These are phyloP conservation scores for Sinelater perroti DNA, from an alignment of 2,888 invertebrate genomes.

Conservation along the genomic window DNA sequence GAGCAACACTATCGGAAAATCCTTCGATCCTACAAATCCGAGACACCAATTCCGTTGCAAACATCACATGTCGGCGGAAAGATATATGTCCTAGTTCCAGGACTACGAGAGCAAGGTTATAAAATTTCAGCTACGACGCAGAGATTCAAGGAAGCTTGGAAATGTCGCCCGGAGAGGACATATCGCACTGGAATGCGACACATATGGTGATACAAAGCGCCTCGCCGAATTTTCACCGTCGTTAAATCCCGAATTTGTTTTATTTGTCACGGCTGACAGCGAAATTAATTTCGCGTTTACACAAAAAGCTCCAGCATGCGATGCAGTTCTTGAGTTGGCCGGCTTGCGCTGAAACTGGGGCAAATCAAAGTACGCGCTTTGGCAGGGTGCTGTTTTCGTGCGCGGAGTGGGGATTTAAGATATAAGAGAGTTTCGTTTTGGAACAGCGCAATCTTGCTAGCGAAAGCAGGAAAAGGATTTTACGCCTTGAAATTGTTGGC, in stretches of 20 bases:
- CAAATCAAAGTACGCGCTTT: no score
- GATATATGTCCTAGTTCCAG: constrained; percentile 44
- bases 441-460: no score
- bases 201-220: constrained; percentile 47
- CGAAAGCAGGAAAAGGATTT: no score
- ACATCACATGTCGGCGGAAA: constrained; percentile 43
- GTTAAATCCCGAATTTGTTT: constrained; percentile 37
- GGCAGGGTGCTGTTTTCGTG: no score
- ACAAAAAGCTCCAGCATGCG: constrained; percentile 17
- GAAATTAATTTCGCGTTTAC: constrained; percentile 32
- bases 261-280: constrained; percentile 36
- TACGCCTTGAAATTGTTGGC: no score
- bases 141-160: constrained; percentile 43
- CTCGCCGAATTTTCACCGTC: constrained; percentile 35
- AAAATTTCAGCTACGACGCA: constrained; percentile 39
- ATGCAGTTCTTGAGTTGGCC: no score
- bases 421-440: no score
- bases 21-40: constrained; percentile 44
- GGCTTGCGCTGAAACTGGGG: no score
- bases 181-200: constrained; percentile 48
- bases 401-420: no score
- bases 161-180: constrained; percentile 42
- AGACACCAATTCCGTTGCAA: constrained; percentile 44
- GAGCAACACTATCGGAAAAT: constrained; percentile 37
- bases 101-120: constrained; percentile 39